Conservation (phyloP, 2,888 invertebrate species). For the Lithodes maja region DNA sequence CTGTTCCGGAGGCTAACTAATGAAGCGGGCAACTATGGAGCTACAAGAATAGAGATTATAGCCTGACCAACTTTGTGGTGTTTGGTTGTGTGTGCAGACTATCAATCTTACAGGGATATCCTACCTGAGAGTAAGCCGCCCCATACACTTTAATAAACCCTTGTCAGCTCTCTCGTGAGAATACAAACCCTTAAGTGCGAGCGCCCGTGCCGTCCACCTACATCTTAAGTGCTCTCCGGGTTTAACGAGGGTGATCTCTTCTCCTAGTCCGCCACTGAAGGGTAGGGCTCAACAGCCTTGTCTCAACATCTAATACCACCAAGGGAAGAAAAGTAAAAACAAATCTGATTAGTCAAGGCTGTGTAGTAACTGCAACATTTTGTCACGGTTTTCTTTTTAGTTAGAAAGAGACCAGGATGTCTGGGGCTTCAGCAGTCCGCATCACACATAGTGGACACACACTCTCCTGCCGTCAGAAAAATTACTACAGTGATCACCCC, state of each 20-base stretch:
- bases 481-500: too few relatives aligned
- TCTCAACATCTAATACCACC: constrained; percentile 69
- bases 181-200: constrained; percentile 54
- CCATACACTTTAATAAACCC: constrained; percentile 36
- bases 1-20: constrained; percentile 64
- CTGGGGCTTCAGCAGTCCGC: constrained; percentile 43
- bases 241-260: constrained; percentile 50
- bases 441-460: background rate
- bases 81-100: background rate
- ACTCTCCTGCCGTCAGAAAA: background rate
- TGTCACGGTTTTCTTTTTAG: constrained; percentile 48
- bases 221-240: constrained; percentile 55
- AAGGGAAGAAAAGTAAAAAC: constrained; percentile 69
- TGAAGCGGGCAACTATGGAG: constrained; percentile 44
- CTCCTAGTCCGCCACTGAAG: constrained; percentile 63
- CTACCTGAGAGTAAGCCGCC: constrained; percentile 59
- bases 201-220: constrained; percentile 47
- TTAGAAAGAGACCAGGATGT: constrained; percentile 53
- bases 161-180: constrained; percentile 48
- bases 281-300: constrained; percentile 68
- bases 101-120: constrained; percentile 25
- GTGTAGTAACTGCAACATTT: constrained; percentile 18
- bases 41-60: background rate
- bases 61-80: background rate
- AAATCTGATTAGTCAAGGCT: constrained; percentile 62